Evolutionary conservation across 1,140 invertebrate genomes (phyloP), one percentile per base, ranked within the genome.

Genomic region (Cydia fagiglandana): DNA sequence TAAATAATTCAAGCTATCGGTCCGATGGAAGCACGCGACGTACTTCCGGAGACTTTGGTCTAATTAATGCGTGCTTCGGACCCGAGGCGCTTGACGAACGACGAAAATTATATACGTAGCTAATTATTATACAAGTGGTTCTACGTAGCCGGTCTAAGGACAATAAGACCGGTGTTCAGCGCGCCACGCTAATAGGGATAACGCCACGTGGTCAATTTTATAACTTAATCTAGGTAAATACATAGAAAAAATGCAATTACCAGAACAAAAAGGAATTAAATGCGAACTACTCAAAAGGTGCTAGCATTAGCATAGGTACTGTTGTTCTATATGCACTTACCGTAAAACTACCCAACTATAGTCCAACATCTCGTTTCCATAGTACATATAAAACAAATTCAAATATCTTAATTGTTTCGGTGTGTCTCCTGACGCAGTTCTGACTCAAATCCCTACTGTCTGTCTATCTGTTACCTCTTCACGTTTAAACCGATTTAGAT

Each of bases 1-100:
- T 90, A 92, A 92, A 92, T 92, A 92, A 92, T 92, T 92, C 89
- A 91, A 87, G 80, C 85, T 84, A 89, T 90, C 85, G 84, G 56
- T 61, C 81, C 82, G 81, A 75, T 82, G 74, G 81, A 85, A 81
- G 86, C 90, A 91, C 90, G 90, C 90, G 87, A 92, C 84, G 83
- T 41, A 89, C 89, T 91, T 92, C 89, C 89, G 90, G 85, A 88
- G 84, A 76, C 77, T 79, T 77, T 76, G 81, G 56, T 77, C 82
- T 88, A 87, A 91, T 88, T 84, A 90, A 89, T 90, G 83, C 87
- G 80, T 79, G 77, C 76, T 77, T 80, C 81, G 77, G 79, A 77
- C 81, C 78, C 79, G 81, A 74, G 79, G 81, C 86, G 81, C 82
- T 84, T 83, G 82, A 86, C 81, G 84, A 81, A 84, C 82, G 83